These are phyloP conservation scores for Neofelis nebulosa DNA, from an alignment of 2,113 vertebrate species.

Conservation along the genomic window DNA sequence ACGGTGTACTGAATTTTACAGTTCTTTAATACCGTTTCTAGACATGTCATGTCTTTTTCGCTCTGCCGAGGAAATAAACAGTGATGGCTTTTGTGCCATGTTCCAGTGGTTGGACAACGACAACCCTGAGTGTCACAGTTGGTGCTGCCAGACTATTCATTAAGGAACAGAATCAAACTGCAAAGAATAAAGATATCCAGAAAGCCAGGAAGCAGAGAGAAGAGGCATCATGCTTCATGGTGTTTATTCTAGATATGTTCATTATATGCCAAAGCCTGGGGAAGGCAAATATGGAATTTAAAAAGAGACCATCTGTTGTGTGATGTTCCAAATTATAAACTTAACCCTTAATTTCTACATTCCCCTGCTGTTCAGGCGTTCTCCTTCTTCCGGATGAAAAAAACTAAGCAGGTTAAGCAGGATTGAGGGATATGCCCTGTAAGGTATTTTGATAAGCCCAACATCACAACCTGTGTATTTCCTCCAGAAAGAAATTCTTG, in stretches of 20 bases:
- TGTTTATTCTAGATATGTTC: background rate
- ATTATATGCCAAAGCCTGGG: background rate
- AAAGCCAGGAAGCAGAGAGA: background rate
- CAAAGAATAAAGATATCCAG: background rate
- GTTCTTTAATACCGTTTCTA: conserved; percentile 48
- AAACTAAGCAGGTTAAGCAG: background rate
- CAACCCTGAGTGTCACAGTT: background rate
- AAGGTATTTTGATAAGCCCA: background rate
- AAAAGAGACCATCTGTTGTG: conserved; percentile 63
- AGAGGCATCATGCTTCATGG: background rate
- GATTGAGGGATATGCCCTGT: background rate
- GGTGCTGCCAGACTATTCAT: background rate
- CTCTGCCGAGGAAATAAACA: background rate
- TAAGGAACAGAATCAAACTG: background rate
- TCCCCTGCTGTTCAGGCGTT: background rate
- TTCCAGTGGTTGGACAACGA: background rate
- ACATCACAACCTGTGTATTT: background rate
- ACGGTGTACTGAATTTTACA: rapidly evolving
- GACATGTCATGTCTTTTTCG: conserved; percentile 28
- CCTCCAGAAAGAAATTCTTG: background rate
- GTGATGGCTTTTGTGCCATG: background rate
- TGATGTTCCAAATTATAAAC: background rate
- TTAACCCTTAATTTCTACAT: conserved; percentile 30
- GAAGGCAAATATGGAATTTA: background rate
- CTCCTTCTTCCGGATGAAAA: background rate